Evolutionary conservation across 1,140 invertebrate genomes (phyloP), one percentile per base, ranked within the genome.

Genomic region (Bombus waltoni): DNA sequence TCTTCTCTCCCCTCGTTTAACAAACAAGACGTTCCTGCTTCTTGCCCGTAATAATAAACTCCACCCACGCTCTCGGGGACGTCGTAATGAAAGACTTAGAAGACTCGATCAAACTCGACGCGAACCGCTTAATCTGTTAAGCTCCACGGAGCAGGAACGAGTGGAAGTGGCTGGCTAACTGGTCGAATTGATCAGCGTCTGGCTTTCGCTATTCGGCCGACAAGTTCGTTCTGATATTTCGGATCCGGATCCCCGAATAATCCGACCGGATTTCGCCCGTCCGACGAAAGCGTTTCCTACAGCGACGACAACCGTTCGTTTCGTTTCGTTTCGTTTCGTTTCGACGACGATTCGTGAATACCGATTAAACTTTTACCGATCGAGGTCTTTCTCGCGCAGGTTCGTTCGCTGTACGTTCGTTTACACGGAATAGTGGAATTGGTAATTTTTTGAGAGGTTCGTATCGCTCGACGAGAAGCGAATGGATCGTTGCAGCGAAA

Each of bases 11-110:
- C 92, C 88, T 92, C 90, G 92, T 91, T 93, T 92, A 89, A 92
- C 90, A 93, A 93, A 93, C 93, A 93, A 93, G 90, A 92, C 87
- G 86, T 77, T 83, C 65, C 75, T 88, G 86, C 88, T 91, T 92
- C 92, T 88, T 91, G 89, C 88, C 88, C 85, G 91, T 91, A 93
- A 93, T 92, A 93, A 93, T 93, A 93, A 92, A 91, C 90, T 62
- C 88, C 73, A 81, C 82, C 89, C 85, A 66, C 62, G 65, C 78
- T 18, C 25, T 57, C 70, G 79, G 84, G 81, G 62, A 74, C 62
- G 57, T 85, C 90, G 92, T 92, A 93, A 93, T 92, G 91, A 93
- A 93, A 93, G 92, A 93, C 92, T 92, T 91, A 89, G 92, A 91
- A 91, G 93, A 93, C 91, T 93, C 91, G 91, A 93, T 93, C 91